Evolutionary conservation across 2,113 vertebrate genomes (phyloP), one percentile per base, ranked within the genome.

Genomic region (Macquaria australasica): DNA sequence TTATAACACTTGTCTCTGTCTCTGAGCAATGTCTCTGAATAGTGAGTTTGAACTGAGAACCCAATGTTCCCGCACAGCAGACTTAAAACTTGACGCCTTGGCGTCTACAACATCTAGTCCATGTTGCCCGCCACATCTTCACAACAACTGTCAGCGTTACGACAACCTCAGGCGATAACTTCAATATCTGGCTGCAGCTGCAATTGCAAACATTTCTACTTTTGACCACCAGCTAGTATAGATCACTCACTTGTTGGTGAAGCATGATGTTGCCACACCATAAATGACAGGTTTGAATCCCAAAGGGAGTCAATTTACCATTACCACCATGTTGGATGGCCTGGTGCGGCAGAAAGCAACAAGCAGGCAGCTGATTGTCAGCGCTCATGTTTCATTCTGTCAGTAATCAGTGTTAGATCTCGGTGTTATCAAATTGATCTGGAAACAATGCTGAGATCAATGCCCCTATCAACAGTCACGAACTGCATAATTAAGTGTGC

Each of bases 401-500:
- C 28, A n/a, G 14, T 28, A 69, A 41, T 58, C 8, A 37, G 1
- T 39, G 23, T 43, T 16, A 18, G 45, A 63, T 78, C 45, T 48
- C n/a, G 37, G 41, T 21, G 3, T 59, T 16, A 68, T 34, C 14
- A n/a, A 67, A 60, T 51, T 28, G 23, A 62, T 55, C 5, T 31
- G 56, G 15, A 64, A 72, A 55, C 21, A 28, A 37, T 43, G 21
- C 23, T 28, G 41, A 74, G 48, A 53, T 39, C 21, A 53, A 62
- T 15, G 21, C 5, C 6, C 23, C 51, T 23, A 50, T 51, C 10
- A 37, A 53, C 34, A 31, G 43, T 51, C 51, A 20, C 3, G 8
- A 28, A 77, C 8, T 69, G 72, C 50, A 21, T 63, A 43, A 68
- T 43, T 37, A 69, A 53, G 23, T 62, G 59, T n/a, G 28, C 21